Base-by-base conservation (phyloP, 2,888 invertebrate genomes). In the Ophioninae sp. region DNA sequence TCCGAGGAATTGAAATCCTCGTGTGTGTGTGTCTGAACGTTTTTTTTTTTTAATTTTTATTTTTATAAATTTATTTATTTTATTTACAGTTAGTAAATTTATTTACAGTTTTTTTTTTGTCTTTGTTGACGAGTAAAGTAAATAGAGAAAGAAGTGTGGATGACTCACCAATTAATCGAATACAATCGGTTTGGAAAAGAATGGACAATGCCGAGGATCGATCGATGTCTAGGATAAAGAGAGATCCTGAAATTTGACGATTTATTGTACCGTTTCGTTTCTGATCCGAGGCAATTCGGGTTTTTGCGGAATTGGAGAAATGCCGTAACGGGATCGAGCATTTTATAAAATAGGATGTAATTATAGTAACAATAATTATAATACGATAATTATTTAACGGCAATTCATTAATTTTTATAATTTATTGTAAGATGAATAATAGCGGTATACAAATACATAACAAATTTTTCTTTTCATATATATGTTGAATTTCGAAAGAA, bases 1-100 rank as follows among this genome's bases (percentile, higher is more conserved):
- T 57, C 62, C 37, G 62, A 41, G 23, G n/a, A 20, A 65, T 81
- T 67, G 37, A 39, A 30, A 6, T 62, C 23, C 50, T 50, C 50
- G 30, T 30, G 3, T 30, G 30, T 30, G 30, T 30, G 30, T 30
- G 30, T 30, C 30, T 30, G 30, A 30, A 30, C 30, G 20, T 68
- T 8, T 23, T 68, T 68, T 44, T 44, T 44, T 44, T 50, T 50
- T 44, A 10, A 0, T 67, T 13, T 8, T 39, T 20, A 44, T 44
- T 8, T 44, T 44, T n/a, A n/a, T n/a, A 30, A 30, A 30, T 13
- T 50, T 50, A 10, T 13, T 50, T 13, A 8, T 41, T 7, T 41
- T 10, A 13, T 10, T 50, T 50, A 50, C 17, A 50, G 17, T 17
- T 50, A 13, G 1, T 50, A 30, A 3, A 30, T 30, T 30, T 30